A percentile compares a stretch with the other conserved stretches of the same genome.
Evolutionary conservation across 2,888 invertebrate species (phyloP).

Genomic region (Dromius quadrimaculatus): DNA sequence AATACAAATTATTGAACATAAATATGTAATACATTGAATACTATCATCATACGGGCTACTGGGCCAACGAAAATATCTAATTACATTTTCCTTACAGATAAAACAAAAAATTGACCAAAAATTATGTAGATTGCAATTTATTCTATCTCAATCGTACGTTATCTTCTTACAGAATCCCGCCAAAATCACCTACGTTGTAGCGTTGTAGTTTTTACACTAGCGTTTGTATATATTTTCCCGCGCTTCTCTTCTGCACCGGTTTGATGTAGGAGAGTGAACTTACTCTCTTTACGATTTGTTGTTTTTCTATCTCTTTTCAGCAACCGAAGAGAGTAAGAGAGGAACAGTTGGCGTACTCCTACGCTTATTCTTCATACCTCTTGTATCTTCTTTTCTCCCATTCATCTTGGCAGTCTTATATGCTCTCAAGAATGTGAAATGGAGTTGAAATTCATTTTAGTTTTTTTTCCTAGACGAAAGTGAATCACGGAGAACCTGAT

Average conservation of each 20-base stretch:
- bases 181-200: constrained; percentile 24
- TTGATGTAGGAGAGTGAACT: not conserved
- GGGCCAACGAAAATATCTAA: too few relatives aligned
- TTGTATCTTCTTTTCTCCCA: constrained; percentile 26
- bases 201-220: too few relatives aligned
- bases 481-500: constrained; percentile 3
- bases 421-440: not conserved
- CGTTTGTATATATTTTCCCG: too few relatives aligned
- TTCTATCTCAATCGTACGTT: too few relatives aligned
- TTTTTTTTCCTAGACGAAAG: constrained; percentile 14
- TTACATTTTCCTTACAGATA: too few relatives aligned
- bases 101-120: too few relatives aligned
- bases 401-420: constrained; percentile 23
- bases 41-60: too few relatives aligned
- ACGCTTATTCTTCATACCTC: constrained; percentile 27
- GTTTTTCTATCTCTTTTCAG: constrained; percentile 13
- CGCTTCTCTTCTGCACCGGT: constrained; percentile 16
- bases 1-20: too few relatives aligned
- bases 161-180: constrained; percentile 16
- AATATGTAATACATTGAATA: too few relatives aligned
- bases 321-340: not conserved
- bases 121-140: too few relatives aligned
- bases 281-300: constrained; percentile 33
- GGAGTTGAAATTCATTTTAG: constrained; percentile 11
- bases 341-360: constrained; percentile 5